Percentiles rank a stretch among this genome's conserved stretches.
Conservation (phyloP, 2,113 vertebrate species). For the Falco punctatus region DNA sequence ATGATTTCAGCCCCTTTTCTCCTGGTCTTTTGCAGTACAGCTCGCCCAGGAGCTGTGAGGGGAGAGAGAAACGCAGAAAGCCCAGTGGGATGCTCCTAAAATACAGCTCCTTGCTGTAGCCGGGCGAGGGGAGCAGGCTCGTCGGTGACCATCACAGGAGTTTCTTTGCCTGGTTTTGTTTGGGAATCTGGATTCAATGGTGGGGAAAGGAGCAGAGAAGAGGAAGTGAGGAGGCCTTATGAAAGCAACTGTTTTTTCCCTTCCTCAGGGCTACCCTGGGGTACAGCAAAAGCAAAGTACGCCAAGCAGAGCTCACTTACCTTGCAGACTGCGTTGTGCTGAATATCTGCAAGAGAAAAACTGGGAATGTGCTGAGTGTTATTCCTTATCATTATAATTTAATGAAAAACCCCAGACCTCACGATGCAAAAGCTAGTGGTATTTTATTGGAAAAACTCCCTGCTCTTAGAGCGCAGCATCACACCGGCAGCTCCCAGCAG, state of each 20-base stretch:
- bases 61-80: background rate
- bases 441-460: background rate
- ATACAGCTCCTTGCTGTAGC: background rate
- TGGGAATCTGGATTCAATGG: background rate
- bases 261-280: background rate
- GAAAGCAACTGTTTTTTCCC: background rate
- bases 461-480: background rate
- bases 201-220: background rate
- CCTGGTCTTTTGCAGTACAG: fast-evolving
- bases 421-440: background rate
- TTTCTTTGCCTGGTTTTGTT: background rate
- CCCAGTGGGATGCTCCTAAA: background rate
- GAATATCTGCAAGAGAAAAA: background rate
- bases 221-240: background rate
- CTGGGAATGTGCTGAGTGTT: background rate
- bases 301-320: background rate
- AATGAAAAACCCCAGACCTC: background rate
- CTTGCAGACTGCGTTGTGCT: background rate
- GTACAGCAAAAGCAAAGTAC: background rate
- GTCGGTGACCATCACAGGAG: background rate
- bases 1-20: background rate
- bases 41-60: background rate
- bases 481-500: background rate
- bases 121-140: background rate
- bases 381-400: background rate